A percentile compares a stretch with the other conserved stretches of the same genome.
phyloP scores from a whole-genome alignment of 2,888 invertebrate genomes.

The Machimus rusticus region DNA sequence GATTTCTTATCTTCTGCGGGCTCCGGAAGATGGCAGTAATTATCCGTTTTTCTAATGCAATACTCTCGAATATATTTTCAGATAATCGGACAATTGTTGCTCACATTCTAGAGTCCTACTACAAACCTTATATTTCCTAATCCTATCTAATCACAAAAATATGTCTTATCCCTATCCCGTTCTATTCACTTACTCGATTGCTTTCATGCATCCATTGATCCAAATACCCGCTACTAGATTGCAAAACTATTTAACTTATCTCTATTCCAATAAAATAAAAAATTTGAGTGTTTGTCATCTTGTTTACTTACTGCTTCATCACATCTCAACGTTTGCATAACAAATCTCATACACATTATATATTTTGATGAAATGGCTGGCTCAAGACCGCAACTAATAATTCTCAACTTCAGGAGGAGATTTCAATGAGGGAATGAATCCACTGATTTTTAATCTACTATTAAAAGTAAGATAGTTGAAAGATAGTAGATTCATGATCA shows the following conservation, averaged over 20 bases:
- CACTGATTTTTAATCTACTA: too few relatives aligned
- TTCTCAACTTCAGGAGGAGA: too few relatives aligned
- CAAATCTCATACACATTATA: too few relatives aligned
- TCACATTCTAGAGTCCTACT: not conserved
- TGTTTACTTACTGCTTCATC: not conserved
- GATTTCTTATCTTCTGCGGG: conserved; percentile 49
- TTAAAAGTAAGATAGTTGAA: too few relatives aligned
- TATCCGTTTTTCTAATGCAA: not conserved
- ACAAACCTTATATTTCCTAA: conserved; percentile 25
- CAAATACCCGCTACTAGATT: not conserved
- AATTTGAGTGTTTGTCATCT: not conserved
- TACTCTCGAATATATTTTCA: not conserved
- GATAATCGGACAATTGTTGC: not conserved
- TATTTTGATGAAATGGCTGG: too few relatives aligned
- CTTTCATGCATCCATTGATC: not conserved
- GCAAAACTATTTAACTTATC: not conserved
- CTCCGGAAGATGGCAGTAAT: not conserved
- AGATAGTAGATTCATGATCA: too few relatives aligned
- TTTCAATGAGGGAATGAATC: too few relatives aligned
- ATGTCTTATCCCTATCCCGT: conserved; percentile 43
- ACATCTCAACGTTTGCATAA: not conserved
- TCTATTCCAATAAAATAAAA: too few relatives aligned
- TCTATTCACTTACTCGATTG: conserved; percentile 29
- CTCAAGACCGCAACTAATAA: too few relatives aligned
- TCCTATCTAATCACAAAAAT: conserved; percentile 46